Evolutionary conservation across 2,797 vertebrate genomes (phyloP).

Genomic region (Choloepus didactylus): DNA sequence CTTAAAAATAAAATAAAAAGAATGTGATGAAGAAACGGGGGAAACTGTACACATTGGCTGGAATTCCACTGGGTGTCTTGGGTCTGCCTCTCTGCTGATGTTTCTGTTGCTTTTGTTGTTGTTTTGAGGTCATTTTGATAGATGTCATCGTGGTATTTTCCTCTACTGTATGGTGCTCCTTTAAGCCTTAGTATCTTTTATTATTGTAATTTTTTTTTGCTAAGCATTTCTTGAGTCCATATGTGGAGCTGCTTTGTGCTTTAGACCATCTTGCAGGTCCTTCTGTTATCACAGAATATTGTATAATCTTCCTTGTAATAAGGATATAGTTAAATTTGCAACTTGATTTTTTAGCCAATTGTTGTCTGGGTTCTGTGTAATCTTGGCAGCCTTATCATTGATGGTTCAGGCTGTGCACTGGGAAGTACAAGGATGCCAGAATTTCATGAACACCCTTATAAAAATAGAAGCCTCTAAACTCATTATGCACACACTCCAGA

Average conservation of each 20-base stretch:
- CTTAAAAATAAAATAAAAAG: not conserved
- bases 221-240: constrained; percentile 1
- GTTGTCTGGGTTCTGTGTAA: not conserved
- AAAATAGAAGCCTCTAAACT: not conserved
- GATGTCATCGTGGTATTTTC: not conserved
- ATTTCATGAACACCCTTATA: not conserved
- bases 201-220: not conserved
- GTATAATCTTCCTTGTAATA: constrained; percentile 53
- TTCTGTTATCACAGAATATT: constrained; percentile 62
- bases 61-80: not conserved
- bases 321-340: constrained; percentile 48
- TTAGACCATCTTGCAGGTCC: not conserved
- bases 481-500: not conserved
- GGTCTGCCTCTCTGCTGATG: not conserved
- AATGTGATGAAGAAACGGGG: not conserved
- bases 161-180: not conserved
- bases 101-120: not conserved
- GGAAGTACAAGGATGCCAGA: not conserved
- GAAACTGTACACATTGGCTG: not conserved
- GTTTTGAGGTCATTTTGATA: not conserved
- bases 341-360: constrained; percentile 48
- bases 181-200: not conserved
- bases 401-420: not conserved
- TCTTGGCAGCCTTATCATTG: not conserved
- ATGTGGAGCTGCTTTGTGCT: not conserved